Evolutionary conservation across 2,113 vertebrate genomes (phyloP).

Genomic region (Fregetta grallaria): DNA sequence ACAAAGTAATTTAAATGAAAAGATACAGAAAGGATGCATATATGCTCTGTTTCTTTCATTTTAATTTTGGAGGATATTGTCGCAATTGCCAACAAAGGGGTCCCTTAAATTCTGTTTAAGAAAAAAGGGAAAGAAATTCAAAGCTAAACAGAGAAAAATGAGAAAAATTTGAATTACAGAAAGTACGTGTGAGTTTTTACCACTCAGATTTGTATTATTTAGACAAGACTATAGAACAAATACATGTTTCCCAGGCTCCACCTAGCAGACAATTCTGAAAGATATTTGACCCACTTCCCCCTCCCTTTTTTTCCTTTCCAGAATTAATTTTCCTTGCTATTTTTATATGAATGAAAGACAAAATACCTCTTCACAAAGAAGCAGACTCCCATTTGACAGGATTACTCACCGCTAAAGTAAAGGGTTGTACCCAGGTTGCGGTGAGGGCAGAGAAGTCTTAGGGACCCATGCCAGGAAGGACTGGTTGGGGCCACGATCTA

Average conservation of each 20-base stretch:
- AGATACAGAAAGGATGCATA: slow-evolving; percentile 49
- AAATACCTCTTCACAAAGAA: slow-evolving; percentile 57
- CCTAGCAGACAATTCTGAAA: slow-evolving; percentile 72
- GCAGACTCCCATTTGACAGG: slow-evolving; percentile 31
- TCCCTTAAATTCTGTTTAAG: background rate
- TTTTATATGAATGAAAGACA: slow-evolving; percentile 53
- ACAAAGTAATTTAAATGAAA: slow-evolving; percentile 50
- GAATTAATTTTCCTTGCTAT: slow-evolving; percentile 50
- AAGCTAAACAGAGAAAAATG: background rate
- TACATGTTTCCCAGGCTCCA: slow-evolving; percentile 71
- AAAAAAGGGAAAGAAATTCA: background rate
- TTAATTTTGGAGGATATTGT: slow-evolving; percentile 53
- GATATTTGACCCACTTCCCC: slow-evolving; percentile 51
- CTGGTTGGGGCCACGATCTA: slow-evolving; percentile 58
- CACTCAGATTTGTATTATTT: slow-evolving; percentile 71
- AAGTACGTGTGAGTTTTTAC: slow-evolving; percentile 32
- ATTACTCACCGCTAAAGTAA: slow-evolving; percentile 72
- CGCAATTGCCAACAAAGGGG: background rate
- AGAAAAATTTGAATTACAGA: background rate
- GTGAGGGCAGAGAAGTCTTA: slow-evolving; percentile 53
- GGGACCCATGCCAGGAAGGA: slow-evolving; percentile 60
- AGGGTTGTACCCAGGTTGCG: slow-evolving; percentile 70
- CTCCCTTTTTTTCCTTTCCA: slow-evolving; percentile 19
- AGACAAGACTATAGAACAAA: slow-evolving; percentile 65
- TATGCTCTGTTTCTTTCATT: background rate